Evolutionary conservation across 1,140 invertebrate genomes (phyloP), one percentile per base, ranked within the genome.

Genomic region (Papilio machaon): DNA sequence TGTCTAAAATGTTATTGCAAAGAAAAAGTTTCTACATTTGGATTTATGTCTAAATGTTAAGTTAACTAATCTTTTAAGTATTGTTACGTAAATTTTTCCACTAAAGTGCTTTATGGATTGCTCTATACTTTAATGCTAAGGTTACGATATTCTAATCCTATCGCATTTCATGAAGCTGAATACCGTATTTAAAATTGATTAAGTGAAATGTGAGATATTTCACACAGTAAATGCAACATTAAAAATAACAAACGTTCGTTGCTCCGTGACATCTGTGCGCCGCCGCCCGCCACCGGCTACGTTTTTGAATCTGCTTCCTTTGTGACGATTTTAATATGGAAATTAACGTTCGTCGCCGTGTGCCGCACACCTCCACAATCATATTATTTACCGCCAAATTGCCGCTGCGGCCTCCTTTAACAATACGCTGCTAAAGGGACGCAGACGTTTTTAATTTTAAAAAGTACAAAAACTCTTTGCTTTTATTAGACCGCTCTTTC

Each of bases 261-360:
- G 46, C 84, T 90, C 84, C 84, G 43, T 11, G 75, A 23, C 64
- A 30, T 73, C 82, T 86, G 81, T 84, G 85, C 85, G 82, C 84
- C 85, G 85, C 87, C 49, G 15, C 88, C 86, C 85, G 87, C 87
- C 86, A 83, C 84, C 85, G 87, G 88, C 86, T 87, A 86, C 89
- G 92, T 94, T 94, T 94, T 94, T 94, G 91, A 94, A 93, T 93
- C 90, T 92, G 91, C 90, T 93, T 94, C 91, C 91, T 94, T 94
- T 94, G 92, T 93, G 92, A 89, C 91, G 91, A 91, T 94, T 94
- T 94, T 94, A 94, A 94, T 94, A 94, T 94, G 93, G 93, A 94
- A 94, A 94, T 94, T 94, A 94, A 93, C 88, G 91, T 92, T 93
- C 88, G 85, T 85, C 85, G 88, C 88, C 91, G 91, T 91, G 88